phyloP scores from a whole-genome alignment of 2,797 vertebrate genomes.

The Philypnodon macrostomus region DNA sequence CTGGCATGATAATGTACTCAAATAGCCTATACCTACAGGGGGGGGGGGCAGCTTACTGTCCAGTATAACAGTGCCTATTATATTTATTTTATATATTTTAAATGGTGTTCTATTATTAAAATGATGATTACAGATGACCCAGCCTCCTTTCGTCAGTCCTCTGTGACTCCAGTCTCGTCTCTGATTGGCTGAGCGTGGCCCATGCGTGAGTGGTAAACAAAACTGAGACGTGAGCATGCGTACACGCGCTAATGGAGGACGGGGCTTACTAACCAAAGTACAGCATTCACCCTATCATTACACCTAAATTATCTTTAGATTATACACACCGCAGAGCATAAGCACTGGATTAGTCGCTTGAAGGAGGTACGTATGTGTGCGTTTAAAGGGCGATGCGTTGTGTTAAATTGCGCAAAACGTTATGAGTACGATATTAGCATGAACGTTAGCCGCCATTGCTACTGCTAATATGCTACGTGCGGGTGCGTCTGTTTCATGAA shows the following conservation, averaged over 20 bases:
- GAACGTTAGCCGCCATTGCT: conserved; percentile 42
- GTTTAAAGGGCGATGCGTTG: background rate
- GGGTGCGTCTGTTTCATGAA: conserved; percentile 43
- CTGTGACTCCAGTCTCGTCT: conserved; percentile 9
- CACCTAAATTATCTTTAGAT: background rate
- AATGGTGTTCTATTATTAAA: too few species aligned
- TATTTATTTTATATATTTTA: too few species aligned
- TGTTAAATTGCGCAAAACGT: background rate
- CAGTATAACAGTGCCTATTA: too few species aligned
- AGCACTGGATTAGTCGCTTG: conserved; percentile 9
- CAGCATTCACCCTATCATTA: conserved; percentile 6
- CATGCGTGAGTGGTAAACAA: conserved; percentile 75
- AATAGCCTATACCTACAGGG: too few species aligned
- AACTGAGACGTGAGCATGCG: conserved; percentile 57
- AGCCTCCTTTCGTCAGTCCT: background rate
- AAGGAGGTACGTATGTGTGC: conserved; percentile 42
- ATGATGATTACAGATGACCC: background rate
- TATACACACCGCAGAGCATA: conserved; percentile 3
- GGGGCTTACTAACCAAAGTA: conserved; percentile 39
- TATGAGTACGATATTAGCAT: conserved; percentile 16
- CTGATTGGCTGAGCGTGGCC: conserved; percentile 65
- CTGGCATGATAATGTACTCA: too few species aligned
- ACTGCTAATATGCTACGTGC: conserved; percentile 12
- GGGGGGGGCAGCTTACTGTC: too few species aligned
- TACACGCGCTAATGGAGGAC: conserved; percentile 59